Percentiles rank a stretch among this genome's conserved stretches.
These are phyloP conservation scores for Aphelinus atriplicis DNA, from an alignment of 1,140 invertebrate species.

Conservation along the genomic window DNA sequence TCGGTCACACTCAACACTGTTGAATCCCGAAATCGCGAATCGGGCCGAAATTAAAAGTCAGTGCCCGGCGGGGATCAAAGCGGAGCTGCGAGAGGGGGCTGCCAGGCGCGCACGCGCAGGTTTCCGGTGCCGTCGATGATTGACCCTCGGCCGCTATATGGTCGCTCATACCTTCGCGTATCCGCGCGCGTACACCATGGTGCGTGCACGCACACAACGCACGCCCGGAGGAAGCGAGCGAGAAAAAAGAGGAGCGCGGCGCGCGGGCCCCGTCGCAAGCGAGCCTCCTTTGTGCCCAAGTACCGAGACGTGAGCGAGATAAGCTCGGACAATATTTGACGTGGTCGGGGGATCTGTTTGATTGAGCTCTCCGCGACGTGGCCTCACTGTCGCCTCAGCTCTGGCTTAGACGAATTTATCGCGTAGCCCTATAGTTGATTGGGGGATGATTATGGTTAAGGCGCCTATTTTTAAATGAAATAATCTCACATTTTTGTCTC, in stretches of 20 bases:
- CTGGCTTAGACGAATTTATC: too few species aligned
- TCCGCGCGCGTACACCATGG: slow-evolving; percentile 10
- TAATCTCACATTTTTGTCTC: too few species aligned
- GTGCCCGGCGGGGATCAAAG: too few species aligned
- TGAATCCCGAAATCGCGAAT: too few species aligned
- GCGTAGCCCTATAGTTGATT: too few species aligned
- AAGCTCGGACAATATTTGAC: slow-evolving; percentile 15
- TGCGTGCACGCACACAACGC: slow-evolving; percentile 10
- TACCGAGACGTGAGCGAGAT: background rate
- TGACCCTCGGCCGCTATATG: slow-evolving; percentile 9
- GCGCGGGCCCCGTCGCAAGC: background rate
- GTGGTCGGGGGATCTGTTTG: background rate
- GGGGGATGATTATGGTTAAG: too few species aligned
- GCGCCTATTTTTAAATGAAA: too few species aligned
- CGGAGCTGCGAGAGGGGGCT: background rate
- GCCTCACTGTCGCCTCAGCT: too few species aligned
- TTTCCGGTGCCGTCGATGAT: slow-evolving; percentile 31
- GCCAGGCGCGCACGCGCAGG: slow-evolving; percentile 5
- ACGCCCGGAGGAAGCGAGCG: background rate
- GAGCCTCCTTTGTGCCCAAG: background rate
- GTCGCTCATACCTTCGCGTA: background rate
- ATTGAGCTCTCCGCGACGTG: background rate
- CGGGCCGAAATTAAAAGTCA: too few species aligned
- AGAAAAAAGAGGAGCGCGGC: background rate
- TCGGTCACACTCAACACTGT: too few species aligned